Evolutionary conservation across 2,888 invertebrate genomes (phyloP).

Genomic region (Bellardia bayeri): DNA sequence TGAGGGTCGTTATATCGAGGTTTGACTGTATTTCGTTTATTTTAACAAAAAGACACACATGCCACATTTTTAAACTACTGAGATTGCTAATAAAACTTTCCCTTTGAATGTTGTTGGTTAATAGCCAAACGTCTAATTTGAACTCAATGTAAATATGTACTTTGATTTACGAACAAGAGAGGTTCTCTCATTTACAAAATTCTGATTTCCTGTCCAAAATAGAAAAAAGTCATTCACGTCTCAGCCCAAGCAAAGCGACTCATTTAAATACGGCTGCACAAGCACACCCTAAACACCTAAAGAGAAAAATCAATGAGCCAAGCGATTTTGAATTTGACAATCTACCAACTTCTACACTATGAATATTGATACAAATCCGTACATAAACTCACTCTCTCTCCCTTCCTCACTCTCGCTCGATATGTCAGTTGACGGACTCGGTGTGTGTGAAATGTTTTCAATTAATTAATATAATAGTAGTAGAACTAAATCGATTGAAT

Average conservation of each 20-base stretch:
- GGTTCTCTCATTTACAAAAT: conserved; percentile 21
- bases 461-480: neutral
- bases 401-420: neutral
- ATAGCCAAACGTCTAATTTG: conserved; percentile 9
- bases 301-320: conserved; percentile 26
- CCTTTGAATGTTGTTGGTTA: neutral
- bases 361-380: conserved; percentile 1
- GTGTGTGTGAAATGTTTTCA: conserved; percentile 5
- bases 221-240: conserved; percentile 6
- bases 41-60: neutral
- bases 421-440: neutral
- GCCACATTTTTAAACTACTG: no score
- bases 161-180: neutral
- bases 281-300: conserved; percentile 41
- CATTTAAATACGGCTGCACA: conserved; percentile 24
- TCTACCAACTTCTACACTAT: neutral
- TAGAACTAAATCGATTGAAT: neutral
- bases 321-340: conserved; percentile 5
- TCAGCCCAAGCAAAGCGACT: conserved; percentile 11
- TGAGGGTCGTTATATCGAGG: no score
- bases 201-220: conserved; percentile 44
- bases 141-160: conserved; percentile 4
- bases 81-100: neutral
- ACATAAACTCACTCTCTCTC: conserved; percentile 4
- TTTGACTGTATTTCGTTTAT: no score